Percentiles rank a stretch among this genome's conserved stretches.
phyloP scores from a whole-genome alignment of 23 tunicate species.

The Ascidia mentula region DNA sequence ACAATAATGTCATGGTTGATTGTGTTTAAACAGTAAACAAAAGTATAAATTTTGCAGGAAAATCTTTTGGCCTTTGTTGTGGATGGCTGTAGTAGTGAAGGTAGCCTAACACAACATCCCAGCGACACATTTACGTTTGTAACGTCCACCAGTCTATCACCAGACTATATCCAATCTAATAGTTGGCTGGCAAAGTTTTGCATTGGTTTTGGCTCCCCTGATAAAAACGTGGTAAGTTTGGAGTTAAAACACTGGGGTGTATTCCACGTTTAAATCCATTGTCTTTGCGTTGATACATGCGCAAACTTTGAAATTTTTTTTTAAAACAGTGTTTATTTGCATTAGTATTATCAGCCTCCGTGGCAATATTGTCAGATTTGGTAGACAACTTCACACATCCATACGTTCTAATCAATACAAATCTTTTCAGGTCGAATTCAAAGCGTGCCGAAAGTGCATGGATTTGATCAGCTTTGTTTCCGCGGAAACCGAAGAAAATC shows the following conservation, averaged over 20 bases:
- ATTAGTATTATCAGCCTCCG: too few species aligned
- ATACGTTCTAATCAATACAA: not conserved
- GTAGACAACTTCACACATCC: too few species aligned
- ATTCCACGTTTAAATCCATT: too few species aligned
- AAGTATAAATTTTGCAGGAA: not conserved
- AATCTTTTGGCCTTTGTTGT: not conserved
- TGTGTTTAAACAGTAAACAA: too few species aligned
- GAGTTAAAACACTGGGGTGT: too few species aligned
- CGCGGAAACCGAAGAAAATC: not conserved
- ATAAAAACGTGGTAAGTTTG: too few species aligned
- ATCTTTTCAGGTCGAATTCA: not conserved
- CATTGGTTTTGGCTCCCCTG: too few species aligned
- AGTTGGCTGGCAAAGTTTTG: not conserved
- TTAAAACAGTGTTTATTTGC: too few species aligned
- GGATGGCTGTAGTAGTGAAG: not conserved
- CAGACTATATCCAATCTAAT: not conserved
- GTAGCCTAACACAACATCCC: not conserved
- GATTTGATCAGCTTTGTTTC: not conserved
- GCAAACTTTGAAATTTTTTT: too few species aligned
- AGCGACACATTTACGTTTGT: not conserved
- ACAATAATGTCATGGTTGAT: too few species aligned
- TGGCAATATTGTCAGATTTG: too few species aligned
- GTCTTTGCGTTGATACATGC: too few species aligned
- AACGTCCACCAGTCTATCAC: not conserved
- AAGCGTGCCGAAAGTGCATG: conserved; percentile 1